These are phyloP conservation scores for Cebidichthys violaceus DNA, from an alignment of 2,113 vertebrate genomes.

Conservation along the genomic window DNA sequence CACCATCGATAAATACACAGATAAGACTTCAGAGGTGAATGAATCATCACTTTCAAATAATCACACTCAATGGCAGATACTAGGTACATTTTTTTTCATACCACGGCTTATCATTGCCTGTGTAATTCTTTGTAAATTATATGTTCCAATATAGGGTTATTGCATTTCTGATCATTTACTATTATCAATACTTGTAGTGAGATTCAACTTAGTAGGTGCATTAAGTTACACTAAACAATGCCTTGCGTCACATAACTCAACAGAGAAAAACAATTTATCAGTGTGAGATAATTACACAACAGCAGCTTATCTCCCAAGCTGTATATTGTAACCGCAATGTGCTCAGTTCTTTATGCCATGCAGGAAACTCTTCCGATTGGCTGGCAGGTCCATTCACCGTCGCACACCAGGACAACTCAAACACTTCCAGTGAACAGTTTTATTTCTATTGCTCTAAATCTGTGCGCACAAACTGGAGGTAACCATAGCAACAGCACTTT, in stretches of 20 bases:
- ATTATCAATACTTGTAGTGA: constrained; percentile 1
- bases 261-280: constrained; percentile 35
- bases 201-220: constrained; percentile 27
- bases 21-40: constrained; percentile 38
- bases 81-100: constrained; percentile 30
- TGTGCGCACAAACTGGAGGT: neutral
- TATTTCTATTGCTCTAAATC: constrained; percentile 2
- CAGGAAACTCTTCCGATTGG: constrained; percentile 10
- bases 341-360: neutral
- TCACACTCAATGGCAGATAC: constrained; percentile 63
- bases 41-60: constrained; percentile 55
- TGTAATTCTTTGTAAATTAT: constrained; percentile 18
- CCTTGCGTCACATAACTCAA: constrained; percentile 10
- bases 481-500: constrained; percentile 15
- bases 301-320: constrained; percentile 29
- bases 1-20: constrained; percentile 64
- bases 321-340: constrained; percentile 3
- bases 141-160: constrained; percentile 19
- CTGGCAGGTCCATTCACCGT: constrained; percentile 21
- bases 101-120: constrained; percentile 11
- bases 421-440: constrained; percentile 9
- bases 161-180: constrained; percentile 27
- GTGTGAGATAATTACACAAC: constrained; percentile 30
- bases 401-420: constrained; percentile 3
- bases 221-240: constrained; percentile 14